Conservation (phyloP, 1,140 invertebrate species). For the Teleogryllus occipitalis region DNA sequence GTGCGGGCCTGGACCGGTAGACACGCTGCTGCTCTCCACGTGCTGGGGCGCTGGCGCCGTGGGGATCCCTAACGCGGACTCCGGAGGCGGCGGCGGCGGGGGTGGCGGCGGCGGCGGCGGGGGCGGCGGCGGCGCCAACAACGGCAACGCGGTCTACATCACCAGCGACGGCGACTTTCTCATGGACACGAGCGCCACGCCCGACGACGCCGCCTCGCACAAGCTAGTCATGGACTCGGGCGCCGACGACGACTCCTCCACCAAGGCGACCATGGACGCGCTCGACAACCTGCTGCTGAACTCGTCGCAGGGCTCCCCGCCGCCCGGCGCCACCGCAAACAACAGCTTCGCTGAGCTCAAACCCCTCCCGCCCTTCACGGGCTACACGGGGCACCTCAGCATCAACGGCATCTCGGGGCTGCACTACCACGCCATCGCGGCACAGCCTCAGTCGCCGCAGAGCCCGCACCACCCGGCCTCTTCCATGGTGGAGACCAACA, state of each 20-base stretch:
- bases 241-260: slow-evolving; percentile 37
- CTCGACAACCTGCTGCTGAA: slow-evolving; percentile 52
- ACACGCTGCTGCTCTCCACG: too few relatives aligned
- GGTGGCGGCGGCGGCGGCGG: slow-evolving; percentile 19
- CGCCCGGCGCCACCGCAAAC: slow-evolving; percentile 37
- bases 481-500: slow-evolving; percentile 52
- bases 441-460: slow-evolving; percentile 34
- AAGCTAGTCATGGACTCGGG: slow-evolving; percentile 18
- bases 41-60: not conserved
- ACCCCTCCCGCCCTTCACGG: slow-evolving; percentile 76
- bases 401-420: slow-evolving; percentile 80
- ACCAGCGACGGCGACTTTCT: slow-evolving; percentile 28
- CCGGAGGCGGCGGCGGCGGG: not conserved
- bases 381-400: slow-evolving; percentile 70
- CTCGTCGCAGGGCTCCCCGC: slow-evolving; percentile 29
- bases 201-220: slow-evolving; percentile 1
- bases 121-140: slow-evolving; percentile 32
- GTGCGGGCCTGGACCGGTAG: too few relatives aligned
- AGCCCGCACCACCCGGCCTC: slow-evolving; percentile 35
- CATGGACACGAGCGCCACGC: slow-evolving; percentile 9
- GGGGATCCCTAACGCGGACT: not conserved
- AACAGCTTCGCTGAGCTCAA: slow-evolving; percentile 69
- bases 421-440: slow-evolving; percentile 72
- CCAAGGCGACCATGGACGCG: slow-evolving; percentile 48
- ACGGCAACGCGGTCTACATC: slow-evolving; percentile 25